Conservation (phyloP, 1,140 invertebrate genomes). For the Chironomus tepperi region DNA sequence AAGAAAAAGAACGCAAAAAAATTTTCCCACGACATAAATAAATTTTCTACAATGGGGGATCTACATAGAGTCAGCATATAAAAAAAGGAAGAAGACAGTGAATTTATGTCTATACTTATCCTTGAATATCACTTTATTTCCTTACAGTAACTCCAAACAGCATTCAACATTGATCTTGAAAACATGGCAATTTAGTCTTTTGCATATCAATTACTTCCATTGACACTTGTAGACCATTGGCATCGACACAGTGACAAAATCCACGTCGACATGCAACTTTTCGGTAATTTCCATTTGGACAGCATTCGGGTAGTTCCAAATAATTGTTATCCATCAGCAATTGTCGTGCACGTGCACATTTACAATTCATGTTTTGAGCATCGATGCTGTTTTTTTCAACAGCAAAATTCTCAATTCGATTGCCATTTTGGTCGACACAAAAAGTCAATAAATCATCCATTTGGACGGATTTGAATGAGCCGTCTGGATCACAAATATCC, state of each 20-base stretch:
- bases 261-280: constrained; percentile 42
- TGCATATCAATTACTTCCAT: constrained; percentile 12
- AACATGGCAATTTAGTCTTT: neutral
- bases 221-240: constrained; percentile 38
- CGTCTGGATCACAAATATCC: constrained; percentile 26
- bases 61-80: no score
- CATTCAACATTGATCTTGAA: neutral
- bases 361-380: constrained; percentile 46
- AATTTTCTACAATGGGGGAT: no score
- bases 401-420: constrained; percentile 41
- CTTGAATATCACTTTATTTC: neutral
- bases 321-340: constrained; percentile 37
- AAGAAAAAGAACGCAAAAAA: no score
- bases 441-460: constrained; percentile 38
- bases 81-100: no score
- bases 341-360: constrained; percentile 45
- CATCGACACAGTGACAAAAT: constrained; percentile 49
- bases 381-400: constrained; percentile 33
- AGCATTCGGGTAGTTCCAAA: constrained; percentile 45
- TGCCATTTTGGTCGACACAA: constrained; percentile 44
- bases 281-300: constrained; percentile 50
- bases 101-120: no score
- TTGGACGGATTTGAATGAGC: constrained; percentile 31
- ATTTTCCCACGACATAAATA: no score
- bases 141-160: neutral